phyloP scores from a whole-genome alignment of 2,888 invertebrate genomes.

The Empis stercorea region DNA sequence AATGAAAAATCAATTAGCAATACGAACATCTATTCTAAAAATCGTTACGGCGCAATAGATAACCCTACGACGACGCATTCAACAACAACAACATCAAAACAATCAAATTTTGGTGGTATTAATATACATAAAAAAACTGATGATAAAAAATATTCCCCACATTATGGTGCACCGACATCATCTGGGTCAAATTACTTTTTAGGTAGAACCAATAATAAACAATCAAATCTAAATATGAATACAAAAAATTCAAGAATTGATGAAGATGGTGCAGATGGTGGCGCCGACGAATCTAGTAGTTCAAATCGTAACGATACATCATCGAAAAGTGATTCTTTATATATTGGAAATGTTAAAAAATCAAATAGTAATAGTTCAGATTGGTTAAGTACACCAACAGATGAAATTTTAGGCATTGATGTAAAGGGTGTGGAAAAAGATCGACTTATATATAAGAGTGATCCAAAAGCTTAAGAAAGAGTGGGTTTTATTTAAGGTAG shows the following conservation, averaged over 20 bases:
- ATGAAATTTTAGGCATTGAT: constrained; percentile 21
- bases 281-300: constrained; percentile 11
- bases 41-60: constrained; percentile 28
- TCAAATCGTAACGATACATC: constrained; percentile 15
- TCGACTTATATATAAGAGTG: constrained; percentile 15
- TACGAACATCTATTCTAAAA: constrained; percentile 19
- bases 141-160: constrained; percentile 19
- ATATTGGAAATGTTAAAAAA: constrained; percentile 18
- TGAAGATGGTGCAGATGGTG: constrained; percentile 7
- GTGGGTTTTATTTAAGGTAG: too few relatives aligned
- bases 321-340: constrained; percentile 16
- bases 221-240: not conserved
- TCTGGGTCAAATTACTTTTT: constrained; percentile 16
- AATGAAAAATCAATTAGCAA: constrained; percentile 18
- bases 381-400: constrained; percentile 22
- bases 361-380: constrained; percentile 21
- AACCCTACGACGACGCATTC: constrained; percentile 12
- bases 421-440: constrained; percentile 21
- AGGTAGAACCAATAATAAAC: constrained; percentile 9
- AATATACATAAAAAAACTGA: constrained; percentile 17
- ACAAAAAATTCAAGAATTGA: too few relatives aligned
- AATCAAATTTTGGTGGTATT: constrained; percentile 17
- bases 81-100: constrained; percentile 9
- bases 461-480: constrained; percentile 15
- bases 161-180: constrained; percentile 18